phyloP scores from a whole-genome alignment of 2,888 invertebrate species.

The Glyphotaelius pellucidus region DNA sequence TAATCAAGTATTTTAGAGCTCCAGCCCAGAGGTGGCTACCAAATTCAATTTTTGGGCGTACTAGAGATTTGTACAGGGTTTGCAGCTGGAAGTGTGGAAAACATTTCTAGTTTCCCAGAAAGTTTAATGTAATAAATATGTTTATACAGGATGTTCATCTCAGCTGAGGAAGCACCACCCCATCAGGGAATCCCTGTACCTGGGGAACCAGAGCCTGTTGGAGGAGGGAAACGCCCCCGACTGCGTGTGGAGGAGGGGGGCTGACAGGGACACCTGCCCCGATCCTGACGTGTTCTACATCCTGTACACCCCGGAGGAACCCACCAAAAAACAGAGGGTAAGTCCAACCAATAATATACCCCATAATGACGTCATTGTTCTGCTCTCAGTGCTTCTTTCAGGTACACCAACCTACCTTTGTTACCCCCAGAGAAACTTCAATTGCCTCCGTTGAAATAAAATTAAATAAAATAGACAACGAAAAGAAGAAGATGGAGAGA shows the following conservation, averaged over 20 bases:
- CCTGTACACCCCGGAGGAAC: slow-evolving; percentile 80
- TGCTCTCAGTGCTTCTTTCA: too few relatives aligned
- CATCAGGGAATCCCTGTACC: slow-evolving; percentile 80
- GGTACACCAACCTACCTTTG: too few relatives aligned
- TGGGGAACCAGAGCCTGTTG: slow-evolving; percentile 78
- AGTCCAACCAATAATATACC: slow-evolving; percentile 51
- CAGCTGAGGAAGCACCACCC: slow-evolving; percentile 70
- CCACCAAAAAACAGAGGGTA: slow-evolving; percentile 74
- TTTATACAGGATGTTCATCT: slow-evolving; percentile 64
- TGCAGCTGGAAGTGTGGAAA: too few relatives aligned
- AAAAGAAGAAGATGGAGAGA: too few relatives aligned
- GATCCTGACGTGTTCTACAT: slow-evolving; percentile 83
- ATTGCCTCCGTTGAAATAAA: too few relatives aligned
- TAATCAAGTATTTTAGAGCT: too few relatives aligned
- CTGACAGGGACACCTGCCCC: slow-evolving; percentile 83
- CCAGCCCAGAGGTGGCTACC: too few relatives aligned
- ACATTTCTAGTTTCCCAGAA: too few relatives aligned
- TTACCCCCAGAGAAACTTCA: too few relatives aligned
- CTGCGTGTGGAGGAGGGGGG: slow-evolving; percentile 83
- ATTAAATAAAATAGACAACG: too few relatives aligned
- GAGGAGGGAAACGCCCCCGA: slow-evolving; percentile 79
- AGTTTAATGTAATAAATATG: not conserved
- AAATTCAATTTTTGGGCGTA: too few relatives aligned
- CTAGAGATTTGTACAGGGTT: too few relatives aligned
- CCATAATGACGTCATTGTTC: not conserved